Base-by-base conservation (phyloP, 2,888 invertebrate genomes). In the Mesoligia furuncula region DNA sequence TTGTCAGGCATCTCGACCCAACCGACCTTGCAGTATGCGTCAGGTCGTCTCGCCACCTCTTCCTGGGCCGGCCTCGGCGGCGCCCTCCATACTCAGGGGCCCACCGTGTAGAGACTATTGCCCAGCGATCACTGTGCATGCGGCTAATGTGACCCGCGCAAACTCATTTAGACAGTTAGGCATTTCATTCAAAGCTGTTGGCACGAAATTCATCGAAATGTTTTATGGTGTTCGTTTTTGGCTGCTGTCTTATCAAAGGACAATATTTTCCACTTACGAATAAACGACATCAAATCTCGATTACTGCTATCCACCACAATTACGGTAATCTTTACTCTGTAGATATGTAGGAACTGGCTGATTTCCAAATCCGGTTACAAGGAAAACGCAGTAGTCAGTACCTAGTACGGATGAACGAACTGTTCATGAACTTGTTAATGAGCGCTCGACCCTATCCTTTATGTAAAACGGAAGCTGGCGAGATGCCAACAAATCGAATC, bases 401-500 rank as follows among this genome's bases (percentile, higher is more conserved):
- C 36, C 36, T 75, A 36, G 61, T 73, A 64, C 66, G 62, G 66
- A 65, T 84, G 67, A 83, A 79, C 64, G 79, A 75, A 73, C 75
- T 83, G 73, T 67, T 79, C 67, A 24, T 86, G 84, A 75, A 86
- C 84, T 86, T 79, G 73, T 61, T 84, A 86, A 83, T 86, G 67
- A 86, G 64, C 36, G 48, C 39, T 61, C 48, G 67, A 83, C 39
- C 54, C 70, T 75, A 71, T 71, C 65, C 48, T 67, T 24, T 64
- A 77, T 39, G 62, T 74, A 64, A 68, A 59, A 6, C 77, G 78
- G 78, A 78, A 71, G 3, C 67, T 86, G 84, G 84, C 70, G 17
- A 45, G 17, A 59, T 4, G 74, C 75, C 84, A 84, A 70, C 54
- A 57, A 70, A 85, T 85, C 54, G 42, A 69, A 62, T 85, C 54